These are phyloP conservation scores for Megalonaias nervosa DNA, from an alignment of 1,140 invertebrate species.

Conservation along the genomic window DNA sequence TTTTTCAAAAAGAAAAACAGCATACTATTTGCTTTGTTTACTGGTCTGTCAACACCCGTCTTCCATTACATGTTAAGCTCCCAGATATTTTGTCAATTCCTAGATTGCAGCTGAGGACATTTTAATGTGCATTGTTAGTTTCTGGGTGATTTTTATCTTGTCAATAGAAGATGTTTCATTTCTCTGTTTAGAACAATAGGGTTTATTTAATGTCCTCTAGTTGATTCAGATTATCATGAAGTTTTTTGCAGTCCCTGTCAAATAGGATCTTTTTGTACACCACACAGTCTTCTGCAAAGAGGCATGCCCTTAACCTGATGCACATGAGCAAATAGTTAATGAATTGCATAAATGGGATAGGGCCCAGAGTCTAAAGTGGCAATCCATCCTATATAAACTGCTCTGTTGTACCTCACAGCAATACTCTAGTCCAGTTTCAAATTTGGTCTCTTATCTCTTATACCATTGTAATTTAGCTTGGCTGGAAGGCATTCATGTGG, in stretches of 20 bases:
- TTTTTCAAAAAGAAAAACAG: not conserved
- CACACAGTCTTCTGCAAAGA: not conserved
- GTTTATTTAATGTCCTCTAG: not conserved
- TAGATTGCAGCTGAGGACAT: not conserved
- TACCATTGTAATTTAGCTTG: not conserved
- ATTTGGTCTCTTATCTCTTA: not conserved
- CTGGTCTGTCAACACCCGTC: not conserved
- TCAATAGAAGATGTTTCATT: not conserved
- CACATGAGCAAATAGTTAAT: conserved; percentile 14
- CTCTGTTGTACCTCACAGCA: not conserved
- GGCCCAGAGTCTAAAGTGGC: not conserved
- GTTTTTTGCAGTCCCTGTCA: not conserved
- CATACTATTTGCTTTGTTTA: not conserved
- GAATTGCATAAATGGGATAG: conserved; percentile 23
- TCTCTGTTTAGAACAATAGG: conserved; percentile 1
- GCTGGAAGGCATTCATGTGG: not conserved
- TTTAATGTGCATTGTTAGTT: not conserved
- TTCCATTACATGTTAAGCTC: not conserved
- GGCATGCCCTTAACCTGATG: not conserved
- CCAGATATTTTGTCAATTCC: not conserved
- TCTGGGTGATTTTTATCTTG: not conserved
- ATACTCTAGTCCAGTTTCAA: not conserved
- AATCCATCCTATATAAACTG: not conserved
- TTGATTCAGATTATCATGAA: not conserved
- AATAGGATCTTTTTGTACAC: not conserved